These are phyloP conservation scores for Natrix natrix DNA, from an alignment of 2,797 vertebrate species.

Conservation along the genomic window DNA sequence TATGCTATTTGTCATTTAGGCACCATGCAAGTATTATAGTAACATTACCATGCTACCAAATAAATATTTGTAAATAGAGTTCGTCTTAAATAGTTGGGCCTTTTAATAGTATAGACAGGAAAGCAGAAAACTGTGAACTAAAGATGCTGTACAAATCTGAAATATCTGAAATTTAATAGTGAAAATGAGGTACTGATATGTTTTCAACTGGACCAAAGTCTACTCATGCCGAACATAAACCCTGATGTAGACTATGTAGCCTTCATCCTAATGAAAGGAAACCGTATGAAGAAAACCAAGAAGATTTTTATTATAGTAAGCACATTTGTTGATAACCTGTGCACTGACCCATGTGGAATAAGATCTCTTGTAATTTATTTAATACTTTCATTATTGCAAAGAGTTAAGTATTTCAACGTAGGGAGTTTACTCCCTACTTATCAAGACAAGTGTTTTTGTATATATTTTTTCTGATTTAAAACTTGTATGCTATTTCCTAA, in stretches of 20 bases:
- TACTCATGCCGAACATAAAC: background rate
- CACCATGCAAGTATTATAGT: background rate
- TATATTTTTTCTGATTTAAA: background rate
- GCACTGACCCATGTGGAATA: background rate
- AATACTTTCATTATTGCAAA: background rate
- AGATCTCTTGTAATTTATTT: background rate
- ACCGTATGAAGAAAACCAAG: background rate
- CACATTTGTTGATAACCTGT: background rate
- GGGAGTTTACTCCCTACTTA: background rate
- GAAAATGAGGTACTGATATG: background rate
- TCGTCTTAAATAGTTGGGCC: background rate
- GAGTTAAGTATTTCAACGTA: background rate
- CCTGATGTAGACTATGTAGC: background rate
- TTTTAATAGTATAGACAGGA: background rate
- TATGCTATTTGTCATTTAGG: background rate
- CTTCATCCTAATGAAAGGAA: background rate
- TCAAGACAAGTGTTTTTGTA: background rate
- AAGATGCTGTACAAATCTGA: background rate
- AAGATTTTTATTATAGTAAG: background rate
- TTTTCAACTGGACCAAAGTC: background rate
- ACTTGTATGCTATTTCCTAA: background rate
- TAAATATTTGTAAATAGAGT: background rate
- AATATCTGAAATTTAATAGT: background rate
- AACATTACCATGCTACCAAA: background rate
- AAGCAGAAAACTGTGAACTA: background rate